Evolutionary conservation across 2,888 invertebrate genomes (phyloP), one percentile per base, ranked within the genome.

Genomic region (Heliconius aoede): DNA sequence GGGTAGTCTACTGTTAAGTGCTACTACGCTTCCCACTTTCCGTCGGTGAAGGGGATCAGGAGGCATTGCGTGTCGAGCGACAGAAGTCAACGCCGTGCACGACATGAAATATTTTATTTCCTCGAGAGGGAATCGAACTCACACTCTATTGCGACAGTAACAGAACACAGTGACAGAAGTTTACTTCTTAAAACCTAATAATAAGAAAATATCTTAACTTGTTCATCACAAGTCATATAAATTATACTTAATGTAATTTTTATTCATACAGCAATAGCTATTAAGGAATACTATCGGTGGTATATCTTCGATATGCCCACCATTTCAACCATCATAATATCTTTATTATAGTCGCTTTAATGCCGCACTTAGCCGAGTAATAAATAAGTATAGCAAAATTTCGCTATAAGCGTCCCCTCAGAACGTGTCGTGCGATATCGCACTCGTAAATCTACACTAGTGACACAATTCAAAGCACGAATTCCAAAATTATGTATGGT

Each of bases 391-490:
- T 74, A 55, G 73, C 72, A 55, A 78, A 61, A 79, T 74, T 72
- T 78, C 76, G 73, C 76, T 73, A 78, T 79, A 76, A 80, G 81
- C 79, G 78, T 79, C 77, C 58, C 73, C 79, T 76, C 65, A 81
- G 84, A 80, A 79, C 85, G 82, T 81, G 80, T 79, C 78, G 80
- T 77, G 79, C 72, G 76, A 74, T 80, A 78, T 84, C 84, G 36
- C 13, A 65, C 65, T 65, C 65, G 83, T 86, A 86, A 86, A 86
- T 86, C 83, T 86, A 79, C 36, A 73, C 80, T 78, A 80, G 83
- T 84, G 85, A 84, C 87, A 85, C 87, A 82, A 83, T 85, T 83
- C 80, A 81, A 81, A 80, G 81, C 85, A 81, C 81, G 82, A 82
- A 76, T 81, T n/a, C 77, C 71, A 67, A 72, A 61, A 65, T 73